Evolutionary conservation across 1,140 invertebrate genomes (phyloP), one percentile per base, ranked within the genome.

Genomic region (Drosophila trapezifrons): DNA sequence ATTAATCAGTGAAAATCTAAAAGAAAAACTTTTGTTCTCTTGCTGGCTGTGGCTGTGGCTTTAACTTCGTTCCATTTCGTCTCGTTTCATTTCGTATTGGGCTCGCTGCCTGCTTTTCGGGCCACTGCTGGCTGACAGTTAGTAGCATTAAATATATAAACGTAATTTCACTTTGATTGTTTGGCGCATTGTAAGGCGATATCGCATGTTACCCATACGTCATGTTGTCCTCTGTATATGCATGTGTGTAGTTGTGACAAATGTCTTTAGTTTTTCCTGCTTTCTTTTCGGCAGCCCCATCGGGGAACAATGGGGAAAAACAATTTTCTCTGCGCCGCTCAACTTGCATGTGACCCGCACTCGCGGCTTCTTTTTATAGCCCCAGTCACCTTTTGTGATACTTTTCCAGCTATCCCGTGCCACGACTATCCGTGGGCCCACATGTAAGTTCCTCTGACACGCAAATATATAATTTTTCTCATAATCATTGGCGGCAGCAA

Each of bases 1-100:
- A 90, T 90, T 90, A 90, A 90, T 90, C 86, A 90, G 86, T 83
- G 86, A 84, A 89, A 90, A 89, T 89, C 85, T 90, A 89, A 81
- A 90, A 90, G 81, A 90, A 89, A 87, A 89, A 87, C 80, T 89
- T 87, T 89, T 87, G 83, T 86, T 86, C 83, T 69, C 47, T 22
- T 69, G 67, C 42, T 56, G 55, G 10, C 38, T 63, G 47, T 37
- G 73, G 78, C 38, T 59, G 47, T 35, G 73, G 78, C 85, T 89
- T 90, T 85, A 89, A 80, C 69, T 90, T 73, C 42, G 59, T 79
- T 84, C 60, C 72, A 54, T 64, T 76, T 73, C 70, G 71, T 40
- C 55, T 66, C 63, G 54, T 78, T 71, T 72, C 67, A 71, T 71
- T 71, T 58, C 65, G 69, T 71, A 70, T 72, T 78, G 70, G 78